Evolutionary conservation across 2,797 vertebrate species (phyloP).

Genomic region (Darevskia mixta): DNA sequence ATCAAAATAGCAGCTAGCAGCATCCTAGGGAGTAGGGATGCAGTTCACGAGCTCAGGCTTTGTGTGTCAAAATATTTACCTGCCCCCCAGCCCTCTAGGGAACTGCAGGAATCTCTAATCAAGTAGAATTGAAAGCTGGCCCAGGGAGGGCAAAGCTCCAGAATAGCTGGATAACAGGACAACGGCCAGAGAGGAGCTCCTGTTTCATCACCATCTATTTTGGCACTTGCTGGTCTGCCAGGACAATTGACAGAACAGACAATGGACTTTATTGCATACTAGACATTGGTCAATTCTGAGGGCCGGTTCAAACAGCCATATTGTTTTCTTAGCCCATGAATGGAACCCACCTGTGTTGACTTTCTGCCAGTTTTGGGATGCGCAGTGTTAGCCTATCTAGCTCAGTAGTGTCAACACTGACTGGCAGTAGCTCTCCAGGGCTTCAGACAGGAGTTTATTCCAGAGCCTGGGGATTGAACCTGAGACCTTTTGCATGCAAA

Average conservation of each 20-base stretch:
- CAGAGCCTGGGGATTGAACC: too few species aligned
- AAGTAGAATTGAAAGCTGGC: constrained; percentile 54
- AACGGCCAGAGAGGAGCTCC: constrained; percentile 52
- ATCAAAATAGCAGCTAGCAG: constrained; percentile 33
- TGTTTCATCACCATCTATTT: constrained; percentile 65
- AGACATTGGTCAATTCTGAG: constrained; percentile 26
- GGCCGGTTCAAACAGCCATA: background rate
- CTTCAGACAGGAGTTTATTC: too few species aligned
- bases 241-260: constrained; percentile 55
- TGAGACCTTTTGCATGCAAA: too few species aligned
- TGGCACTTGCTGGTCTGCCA: constrained; percentile 45
- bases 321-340: too few species aligned
- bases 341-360: background rate
- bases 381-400: too few species aligned
- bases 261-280: constrained; percentile 26
- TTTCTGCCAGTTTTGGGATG: background rate
- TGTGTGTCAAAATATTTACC: constrained; percentile 24
- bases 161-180: constrained; percentile 18
- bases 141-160: constrained; percentile 31
- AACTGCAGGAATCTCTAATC: constrained; percentile 54
- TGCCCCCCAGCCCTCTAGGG: constrained; percentile 20
- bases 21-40: constrained; percentile 27
- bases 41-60: constrained; percentile 32
- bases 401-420: too few species aligned
- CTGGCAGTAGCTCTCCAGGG: too few species aligned